Conservation (phyloP, 1,140 invertebrate genomes). For the Drosophila paulistorum region DNA sequence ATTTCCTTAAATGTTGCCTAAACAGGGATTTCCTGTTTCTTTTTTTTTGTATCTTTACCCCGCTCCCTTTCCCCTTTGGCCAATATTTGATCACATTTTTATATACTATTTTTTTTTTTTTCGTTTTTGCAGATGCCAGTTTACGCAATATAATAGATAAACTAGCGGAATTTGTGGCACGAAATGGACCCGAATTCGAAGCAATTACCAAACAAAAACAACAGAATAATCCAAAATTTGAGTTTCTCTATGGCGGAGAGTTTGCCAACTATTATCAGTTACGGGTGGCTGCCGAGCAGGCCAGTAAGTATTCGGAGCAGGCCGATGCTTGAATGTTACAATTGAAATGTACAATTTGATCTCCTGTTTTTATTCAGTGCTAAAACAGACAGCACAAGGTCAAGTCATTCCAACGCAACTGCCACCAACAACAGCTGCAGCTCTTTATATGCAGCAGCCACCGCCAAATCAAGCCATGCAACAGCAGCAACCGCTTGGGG, state of each 20-base stretch:
- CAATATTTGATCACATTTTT: slow-evolving; percentile 24
- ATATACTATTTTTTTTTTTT: slow-evolving; percentile 22
- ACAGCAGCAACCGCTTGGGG: slow-evolving; percentile 46
- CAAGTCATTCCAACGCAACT: slow-evolving; percentile 61
- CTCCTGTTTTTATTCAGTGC: slow-evolving; percentile 62
- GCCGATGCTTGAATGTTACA: not conserved
- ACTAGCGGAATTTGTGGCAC: slow-evolving; percentile 98
- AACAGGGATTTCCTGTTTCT: not conserved
- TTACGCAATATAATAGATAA: slow-evolving; percentile 97
- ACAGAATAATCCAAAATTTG: slow-evolving; percentile 98
- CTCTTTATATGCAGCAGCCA: slow-evolving; percentile 56
- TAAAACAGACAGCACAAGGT: slow-evolving; percentile 77
- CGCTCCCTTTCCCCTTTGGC: not conserved
- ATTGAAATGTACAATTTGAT: not conserved
- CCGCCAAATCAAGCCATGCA: slow-evolving; percentile 63
- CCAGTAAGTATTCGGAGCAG: slow-evolving; percentile 55
- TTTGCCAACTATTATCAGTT: slow-evolving; percentile 98
- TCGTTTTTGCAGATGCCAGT: slow-evolving; percentile 66
- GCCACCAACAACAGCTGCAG: slow-evolving; percentile 26
- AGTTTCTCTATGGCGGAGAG: slow-evolving; percentile 98
- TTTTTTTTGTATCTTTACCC: not conserved
- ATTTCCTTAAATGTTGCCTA: not conserved
- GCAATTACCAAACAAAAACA: slow-evolving; percentile 99
- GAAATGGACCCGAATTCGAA: slow-evolving; percentile 99
- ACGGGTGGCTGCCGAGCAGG: slow-evolving; percentile 86